Base-by-base conservation (phyloP, 1,140 invertebrate genomes). In the Trichonephila inaurata region DNA sequence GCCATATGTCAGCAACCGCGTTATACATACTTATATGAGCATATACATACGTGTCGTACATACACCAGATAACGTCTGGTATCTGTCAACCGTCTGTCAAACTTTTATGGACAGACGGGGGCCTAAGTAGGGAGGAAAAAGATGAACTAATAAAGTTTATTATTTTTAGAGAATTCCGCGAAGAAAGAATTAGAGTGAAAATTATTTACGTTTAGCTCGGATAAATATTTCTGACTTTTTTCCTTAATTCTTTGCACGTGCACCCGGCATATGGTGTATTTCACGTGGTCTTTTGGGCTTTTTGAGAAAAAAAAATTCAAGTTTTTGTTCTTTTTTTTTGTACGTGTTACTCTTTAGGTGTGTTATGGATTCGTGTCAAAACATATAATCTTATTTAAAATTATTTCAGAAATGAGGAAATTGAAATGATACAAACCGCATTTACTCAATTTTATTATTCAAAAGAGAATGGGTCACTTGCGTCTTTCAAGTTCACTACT, bases 201-300 rank as follows among this genome's bases (percentile, higher is more conserved):
- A 92, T 83, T 92, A 92, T 92, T 92, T 92, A 85, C 90, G 90
- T 64, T 92, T 62, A 28, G 61, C 18, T 66, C 51, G 33, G 33
- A 66, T 92, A 92, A 92, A 92, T 92, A 92, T 92, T 92, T 92
- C 82, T 69, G 61, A 92, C 60, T 83, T 83, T 92, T 92, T 92
- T 81, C 14, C 12, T 83, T 92, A 92, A 85, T 92, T 92, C 85
- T 40, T 91, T 82, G 77, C 89, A 91, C 69, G 69, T 82, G 77
- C 28, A 19, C 51, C 21, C n/a, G 21, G 72, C 77, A 91, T 91
- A 40, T 91, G 89, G 89, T 82, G 51, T 82, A 62, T 82, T 21
- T 91, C 69, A 82, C 28, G 28, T 82, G 60, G 28, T 40, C 64
- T 72, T 89, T 89, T 58, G 82, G 51, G 44, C 82, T 83, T 83